Conservation (phyloP, 2,113 vertebrate species). For the Limnothrissa miodon region DNA sequence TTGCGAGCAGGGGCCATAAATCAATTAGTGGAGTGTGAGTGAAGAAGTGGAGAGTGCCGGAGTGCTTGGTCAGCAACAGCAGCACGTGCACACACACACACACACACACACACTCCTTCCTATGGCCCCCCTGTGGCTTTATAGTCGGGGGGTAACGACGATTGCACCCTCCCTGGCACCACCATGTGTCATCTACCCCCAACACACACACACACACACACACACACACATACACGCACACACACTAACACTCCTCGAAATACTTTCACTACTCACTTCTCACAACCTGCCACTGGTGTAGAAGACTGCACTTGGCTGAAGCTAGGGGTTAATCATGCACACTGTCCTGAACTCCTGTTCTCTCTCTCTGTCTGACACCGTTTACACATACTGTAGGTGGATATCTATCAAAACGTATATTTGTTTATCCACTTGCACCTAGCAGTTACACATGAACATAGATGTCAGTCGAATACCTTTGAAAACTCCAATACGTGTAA, state of each 20-base stretch:
- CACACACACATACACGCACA: not conserved
- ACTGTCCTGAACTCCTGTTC: not conserved
- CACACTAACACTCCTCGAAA: not conserved
- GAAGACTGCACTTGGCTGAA: not conserved
- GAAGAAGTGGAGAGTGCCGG: constrained; percentile 15
- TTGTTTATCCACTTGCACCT: no score
- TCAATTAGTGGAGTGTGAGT: constrained; percentile 50
- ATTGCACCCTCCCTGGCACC: constrained; percentile 35
- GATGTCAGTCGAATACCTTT: no score
- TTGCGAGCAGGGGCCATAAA: constrained; percentile 36
- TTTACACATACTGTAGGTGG: no score
- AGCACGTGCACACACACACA: not conserved
- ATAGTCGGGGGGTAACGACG: constrained; percentile 43
- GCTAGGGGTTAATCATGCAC: not conserved
- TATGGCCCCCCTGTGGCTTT: constrained; percentile 47
- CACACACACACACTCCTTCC: not conserved
- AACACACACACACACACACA: constrained; percentile 43
- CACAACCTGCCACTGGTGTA: not conserved
- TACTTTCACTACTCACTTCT: not conserved
- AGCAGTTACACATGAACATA: no score
- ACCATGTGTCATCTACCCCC: constrained; percentile 32
- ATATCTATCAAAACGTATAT: no score
- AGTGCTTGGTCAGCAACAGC: not conserved
- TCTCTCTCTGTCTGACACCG: not conserved
- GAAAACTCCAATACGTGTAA: no score